Conservation (phyloP, 2,888 invertebrate species). For the Apeira syringaria region DNA sequence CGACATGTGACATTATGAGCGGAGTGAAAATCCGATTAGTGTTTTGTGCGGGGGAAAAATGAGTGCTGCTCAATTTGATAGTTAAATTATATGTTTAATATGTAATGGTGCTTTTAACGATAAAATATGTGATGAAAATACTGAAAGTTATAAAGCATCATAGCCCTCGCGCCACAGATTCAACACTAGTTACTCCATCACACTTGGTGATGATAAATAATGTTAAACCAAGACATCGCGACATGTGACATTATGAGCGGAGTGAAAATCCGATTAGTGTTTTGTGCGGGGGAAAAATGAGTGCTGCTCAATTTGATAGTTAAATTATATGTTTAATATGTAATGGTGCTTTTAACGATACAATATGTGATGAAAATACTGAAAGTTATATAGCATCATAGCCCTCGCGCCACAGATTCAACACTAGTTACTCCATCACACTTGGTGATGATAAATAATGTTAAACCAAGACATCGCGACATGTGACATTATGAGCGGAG, state of each 20-base stretch:
- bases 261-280: not conserved
- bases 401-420: no score
- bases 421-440: not conserved
- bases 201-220: conserved; percentile 4
- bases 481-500: not conserved
- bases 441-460: conserved; percentile 3
- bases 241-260: not conserved
- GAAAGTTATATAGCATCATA: no score
- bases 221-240: not conserved
- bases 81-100: no score
- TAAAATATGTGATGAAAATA: no score
- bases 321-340: no score
- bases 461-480: not conserved
- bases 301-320: no score
- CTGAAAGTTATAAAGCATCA: no score
- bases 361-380: no score
- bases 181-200: not conserved
- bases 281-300: not conserved
- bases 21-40: not conserved
- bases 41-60: not conserved
- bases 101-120: no score
- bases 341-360: no score
- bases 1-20: not conserved
- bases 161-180: no score
- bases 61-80: no score